Conservation (phyloP, 2,797 vertebrate species). For the Graptemys geographica region DNA sequence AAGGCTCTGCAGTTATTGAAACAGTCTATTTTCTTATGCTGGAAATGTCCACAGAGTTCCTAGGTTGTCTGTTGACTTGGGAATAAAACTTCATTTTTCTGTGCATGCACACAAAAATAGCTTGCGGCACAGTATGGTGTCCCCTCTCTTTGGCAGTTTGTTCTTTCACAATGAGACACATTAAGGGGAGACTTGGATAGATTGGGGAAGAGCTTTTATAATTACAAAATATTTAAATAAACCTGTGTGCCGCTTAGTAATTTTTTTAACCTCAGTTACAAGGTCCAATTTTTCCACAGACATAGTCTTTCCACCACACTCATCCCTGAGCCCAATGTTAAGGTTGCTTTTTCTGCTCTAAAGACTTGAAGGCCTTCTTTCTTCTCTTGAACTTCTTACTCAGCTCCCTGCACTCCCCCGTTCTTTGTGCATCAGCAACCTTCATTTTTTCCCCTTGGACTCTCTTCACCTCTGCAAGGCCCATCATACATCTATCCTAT, state of each 20-base stretch:
- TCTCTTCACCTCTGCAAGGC: background rate
- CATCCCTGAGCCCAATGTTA: background rate
- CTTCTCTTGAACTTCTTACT: background rate
- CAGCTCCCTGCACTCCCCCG: background rate
- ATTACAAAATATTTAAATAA: background rate
- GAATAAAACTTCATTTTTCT: background rate
- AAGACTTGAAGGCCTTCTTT: background rate
- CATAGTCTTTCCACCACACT: background rate
- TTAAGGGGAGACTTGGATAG: background rate
- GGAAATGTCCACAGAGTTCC: background rate
- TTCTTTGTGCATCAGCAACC: background rate
- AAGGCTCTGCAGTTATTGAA: background rate
- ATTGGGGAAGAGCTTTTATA: background rate
- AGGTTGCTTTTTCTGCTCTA: background rate
- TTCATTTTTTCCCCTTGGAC: background rate
- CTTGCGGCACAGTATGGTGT: background rate
- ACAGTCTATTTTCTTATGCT: background rate
- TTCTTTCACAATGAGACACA: background rate
- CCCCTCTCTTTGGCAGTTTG: background rate
- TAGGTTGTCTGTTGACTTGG: background rate
- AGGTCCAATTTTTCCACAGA: background rate
- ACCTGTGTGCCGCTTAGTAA: background rate
- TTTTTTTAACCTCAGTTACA: background rate
- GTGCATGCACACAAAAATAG: background rate
- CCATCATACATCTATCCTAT: background rate